These are phyloP conservation scores for Sphecodes monilicornis DNA, from an alignment of 2,888 invertebrate species.

Conservation along the genomic window DNA sequence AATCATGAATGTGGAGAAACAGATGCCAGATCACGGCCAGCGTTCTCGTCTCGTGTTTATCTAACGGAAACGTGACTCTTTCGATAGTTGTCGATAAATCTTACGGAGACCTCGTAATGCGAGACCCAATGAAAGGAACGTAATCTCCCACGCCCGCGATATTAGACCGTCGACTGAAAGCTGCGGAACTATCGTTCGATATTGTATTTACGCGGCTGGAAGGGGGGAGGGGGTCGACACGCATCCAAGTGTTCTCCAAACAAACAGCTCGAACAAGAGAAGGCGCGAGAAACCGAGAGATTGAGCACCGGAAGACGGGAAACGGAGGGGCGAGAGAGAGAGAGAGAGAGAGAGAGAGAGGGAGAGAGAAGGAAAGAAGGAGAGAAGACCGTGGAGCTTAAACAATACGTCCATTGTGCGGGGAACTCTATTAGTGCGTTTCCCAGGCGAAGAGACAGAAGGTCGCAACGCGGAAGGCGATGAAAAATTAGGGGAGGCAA, in stretches of 20 bases:
- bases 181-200: conserved; percentile 56
- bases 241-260: conserved; percentile 46
- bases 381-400: conserved; percentile 25
- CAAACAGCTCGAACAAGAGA: conserved; percentile 30
- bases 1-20: background rate
- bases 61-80: background rate
- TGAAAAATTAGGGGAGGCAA: conserved; percentile 45
- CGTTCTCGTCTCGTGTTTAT: background rate
- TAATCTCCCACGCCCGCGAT: conserved; percentile 23
- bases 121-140: background rate
- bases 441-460: conserved; percentile 35
- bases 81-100: background rate
- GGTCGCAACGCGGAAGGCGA: conserved; percentile 14
- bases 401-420: conserved; percentile 67
- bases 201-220: conserved; percentile 63
- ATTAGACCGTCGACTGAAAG: conserved; percentile 41
- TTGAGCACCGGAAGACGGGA: background rate
- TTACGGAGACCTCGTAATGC: background rate
- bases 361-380: background rate
- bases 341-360: background rate
- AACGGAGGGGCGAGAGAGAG: conserved; percentile 31
- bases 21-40: background rate
- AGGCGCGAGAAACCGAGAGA: conserved; percentile 17
- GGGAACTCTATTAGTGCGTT: conserved; percentile 68
- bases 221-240: conserved; percentile 33